These are phyloP conservation scores for Corythaixoides concolor DNA, from an alignment of 2,113 vertebrate genomes.

Conservation along the genomic window DNA sequence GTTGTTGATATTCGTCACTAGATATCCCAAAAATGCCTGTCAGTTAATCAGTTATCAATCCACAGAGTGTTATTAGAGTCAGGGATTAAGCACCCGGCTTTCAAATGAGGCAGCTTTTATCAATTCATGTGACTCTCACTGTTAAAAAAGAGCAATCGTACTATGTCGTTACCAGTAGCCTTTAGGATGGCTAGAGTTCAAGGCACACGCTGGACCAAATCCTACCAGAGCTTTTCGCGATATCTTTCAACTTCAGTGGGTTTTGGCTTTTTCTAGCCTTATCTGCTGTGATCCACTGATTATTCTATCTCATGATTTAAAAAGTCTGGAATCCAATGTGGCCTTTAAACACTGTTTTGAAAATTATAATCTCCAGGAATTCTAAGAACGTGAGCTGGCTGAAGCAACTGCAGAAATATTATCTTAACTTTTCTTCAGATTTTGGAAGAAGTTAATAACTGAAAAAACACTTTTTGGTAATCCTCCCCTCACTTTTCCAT, in stretches of 20 bases:
- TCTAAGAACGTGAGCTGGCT: neutral
- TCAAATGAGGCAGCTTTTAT: neutral
- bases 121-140: neutral
- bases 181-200: neutral
- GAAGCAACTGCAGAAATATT: neutral
- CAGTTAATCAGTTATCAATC: slow-evolving; percentile 12
- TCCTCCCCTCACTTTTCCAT: neutral
- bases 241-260: neutral
- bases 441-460: neutral
- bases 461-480: neutral
- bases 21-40: neutral
- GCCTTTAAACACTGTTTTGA: neutral
- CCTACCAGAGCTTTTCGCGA: neutral
- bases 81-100: neutral
- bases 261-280: neutral
- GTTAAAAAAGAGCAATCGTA: neutral
- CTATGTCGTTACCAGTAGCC: neutral
- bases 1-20: slow-evolving; percentile 1
- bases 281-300: neutral
- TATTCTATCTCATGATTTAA: neutral
- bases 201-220: neutral
- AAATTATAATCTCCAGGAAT: neutral
- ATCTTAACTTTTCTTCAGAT: neutral
- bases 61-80: neutral
- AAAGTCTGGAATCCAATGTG: neutral